Conservation (phyloP, 1,140 invertebrate species). For the Patella vulgata region DNA sequence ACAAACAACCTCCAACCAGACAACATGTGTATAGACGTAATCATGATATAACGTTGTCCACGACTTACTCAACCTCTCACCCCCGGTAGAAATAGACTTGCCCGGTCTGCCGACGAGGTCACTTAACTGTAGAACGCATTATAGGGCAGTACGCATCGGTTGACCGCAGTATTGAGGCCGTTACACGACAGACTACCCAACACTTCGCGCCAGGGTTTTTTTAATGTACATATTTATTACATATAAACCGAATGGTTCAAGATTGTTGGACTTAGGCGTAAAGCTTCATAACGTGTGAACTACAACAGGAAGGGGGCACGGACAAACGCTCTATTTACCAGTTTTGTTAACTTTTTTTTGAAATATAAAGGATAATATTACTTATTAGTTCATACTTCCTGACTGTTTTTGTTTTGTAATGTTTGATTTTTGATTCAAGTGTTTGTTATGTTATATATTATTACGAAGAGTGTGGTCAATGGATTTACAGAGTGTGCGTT, state of each 20-base stretch:
- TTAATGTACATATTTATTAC: slow-evolving; percentile 13
- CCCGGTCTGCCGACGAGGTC: slow-evolving; percentile 48
- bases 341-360: background rate
- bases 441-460: background rate
- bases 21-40: too few relatives aligned
- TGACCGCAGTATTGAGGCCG: slow-evolving; percentile 53
- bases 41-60: too few relatives aligned
- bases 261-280: background rate
- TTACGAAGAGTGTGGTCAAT: slow-evolving; percentile 5
- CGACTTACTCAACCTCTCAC: slow-evolving; percentile 44
- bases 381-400: too few relatives aligned
- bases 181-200: slow-evolving; percentile 37
- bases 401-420: too few relatives aligned
- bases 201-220: slow-evolving; percentile 7
- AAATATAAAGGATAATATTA: too few relatives aligned
- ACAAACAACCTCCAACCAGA: too few relatives aligned
- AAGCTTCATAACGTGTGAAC: slow-evolving; percentile 1
- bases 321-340: background rate
- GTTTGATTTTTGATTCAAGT: slow-evolving; percentile 3
- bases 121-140: slow-evolving; percentile 50
- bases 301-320: background rate
- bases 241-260: slow-evolving; percentile 1
- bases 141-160: slow-evolving; percentile 53
- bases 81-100: slow-evolving; percentile 49
- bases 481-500: slow-evolving; percentile 12